Evolutionary conservation across 1,140 invertebrate species (phyloP).

Genomic region (Dinothrombium tinctorium): DNA sequence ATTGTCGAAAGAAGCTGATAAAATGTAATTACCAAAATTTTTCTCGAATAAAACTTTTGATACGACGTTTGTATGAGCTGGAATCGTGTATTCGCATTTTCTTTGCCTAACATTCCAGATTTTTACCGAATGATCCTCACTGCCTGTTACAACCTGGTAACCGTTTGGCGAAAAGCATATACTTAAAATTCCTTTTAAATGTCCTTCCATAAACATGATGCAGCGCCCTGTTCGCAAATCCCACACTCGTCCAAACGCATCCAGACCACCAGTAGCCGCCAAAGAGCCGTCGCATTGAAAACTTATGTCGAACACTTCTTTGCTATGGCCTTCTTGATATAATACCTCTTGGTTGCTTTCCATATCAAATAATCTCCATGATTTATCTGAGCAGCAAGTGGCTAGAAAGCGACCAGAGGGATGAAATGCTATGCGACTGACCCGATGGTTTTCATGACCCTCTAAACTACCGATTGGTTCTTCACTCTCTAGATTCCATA

Average conservation of each 20-base stretch:
- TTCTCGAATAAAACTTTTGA: constrained; percentile 68
- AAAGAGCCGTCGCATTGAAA: constrained; percentile 90
- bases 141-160: constrained; percentile 77
- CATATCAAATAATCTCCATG: constrained; percentile 92
- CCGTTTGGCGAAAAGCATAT: constrained; percentile 79
- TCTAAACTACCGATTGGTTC: constrained; percentile 69
- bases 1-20: constrained; percentile 67
- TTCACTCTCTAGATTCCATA: constrained; percentile 75
- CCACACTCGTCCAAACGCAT: constrained; percentile 93
- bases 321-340: constrained; percentile 83
- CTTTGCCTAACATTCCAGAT: constrained; percentile 85
- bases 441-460: constrained; percentile 61
- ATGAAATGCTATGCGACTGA: constrained; percentile 73
- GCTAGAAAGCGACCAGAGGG: constrained; percentile 82
- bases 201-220: constrained; percentile 96
- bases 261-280: constrained; percentile 66
- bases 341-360: constrained; percentile 73
- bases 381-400: constrained; percentile 76
- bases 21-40: constrained; percentile 49
- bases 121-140: constrained; percentile 77
- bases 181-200: constrained; percentile 67
- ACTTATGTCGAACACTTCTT: constrained; percentile 74
- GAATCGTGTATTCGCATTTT: constrained; percentile 71
- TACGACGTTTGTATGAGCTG: constrained; percentile 75
- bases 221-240: constrained; percentile 88